phyloP scores from a whole-genome alignment of 2,797 vertebrate species.

The Sebastes cheni region DNA sequence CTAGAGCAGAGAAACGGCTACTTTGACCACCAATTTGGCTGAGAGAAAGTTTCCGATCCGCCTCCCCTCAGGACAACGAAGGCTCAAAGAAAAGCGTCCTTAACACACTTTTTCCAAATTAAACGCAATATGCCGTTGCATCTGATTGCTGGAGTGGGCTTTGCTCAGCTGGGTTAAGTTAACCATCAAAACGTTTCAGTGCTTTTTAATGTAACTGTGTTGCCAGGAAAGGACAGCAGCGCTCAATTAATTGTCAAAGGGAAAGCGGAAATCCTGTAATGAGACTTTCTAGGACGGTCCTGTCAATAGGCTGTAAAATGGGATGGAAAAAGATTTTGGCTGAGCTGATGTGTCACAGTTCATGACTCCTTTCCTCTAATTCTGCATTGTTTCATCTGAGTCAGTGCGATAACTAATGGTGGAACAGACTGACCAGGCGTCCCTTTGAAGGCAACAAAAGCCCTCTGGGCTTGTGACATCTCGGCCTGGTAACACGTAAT shows the following conservation, averaged over 20 bases:
- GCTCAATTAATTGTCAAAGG: conserved; percentile 59
- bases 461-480: conserved; percentile 55
- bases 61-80: conserved; percentile 29
- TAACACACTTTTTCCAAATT: conserved; percentile 70
- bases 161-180: conserved; percentile 64
- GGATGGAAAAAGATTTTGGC: conserved; percentile 30
- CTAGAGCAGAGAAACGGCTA: conserved; percentile 33
- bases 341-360: conserved; percentile 49
- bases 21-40: conserved; percentile 50
- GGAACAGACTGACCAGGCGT: conserved; percentile 58
- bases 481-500: conserved; percentile 66
- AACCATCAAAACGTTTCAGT: conserved; percentile 58
- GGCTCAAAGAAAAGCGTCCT: conserved; percentile 35
- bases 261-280: conserved; percentile 57
- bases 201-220: conserved; percentile 50
- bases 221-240: conserved; percentile 59
- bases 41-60: conserved; percentile 53
- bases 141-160: conserved; percentile 53
- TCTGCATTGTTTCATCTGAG: conserved; percentile 51
- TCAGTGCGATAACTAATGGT: conserved; percentile 58
- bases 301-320: conserved; percentile 50
- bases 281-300: conserved; percentile 36
- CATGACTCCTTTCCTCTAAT: conserved; percentile 37
- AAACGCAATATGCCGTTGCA: conserved; percentile 59
- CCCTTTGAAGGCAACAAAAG: conserved; percentile 69